A percentile compares a stretch with the other conserved stretches of the same genome.
phyloP scores from a whole-genome alignment of 2,113 vertebrate species.

The Platysteira castanea region DNA sequence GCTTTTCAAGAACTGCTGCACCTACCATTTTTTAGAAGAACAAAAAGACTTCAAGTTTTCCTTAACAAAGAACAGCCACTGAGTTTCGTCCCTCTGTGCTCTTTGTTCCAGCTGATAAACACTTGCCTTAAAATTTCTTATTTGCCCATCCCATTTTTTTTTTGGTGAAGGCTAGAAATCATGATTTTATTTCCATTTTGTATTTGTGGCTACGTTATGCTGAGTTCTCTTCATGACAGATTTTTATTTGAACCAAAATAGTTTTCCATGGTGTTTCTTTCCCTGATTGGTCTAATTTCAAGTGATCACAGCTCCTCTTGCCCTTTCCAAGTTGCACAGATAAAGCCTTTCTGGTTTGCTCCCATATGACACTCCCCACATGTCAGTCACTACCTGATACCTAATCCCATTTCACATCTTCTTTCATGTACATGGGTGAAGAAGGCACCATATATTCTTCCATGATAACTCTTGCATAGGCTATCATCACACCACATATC shows the following conservation, averaged over 20 bases:
- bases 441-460: not conserved
- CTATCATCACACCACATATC: not conserved
- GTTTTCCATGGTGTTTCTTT: not conserved
- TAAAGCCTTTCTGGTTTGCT: not conserved
- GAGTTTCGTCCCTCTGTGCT: not conserved
- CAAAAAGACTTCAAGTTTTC: not conserved
- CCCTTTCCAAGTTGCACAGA: not conserved
- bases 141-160: not conserved
- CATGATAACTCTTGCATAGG: not conserved
- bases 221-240: not conserved
- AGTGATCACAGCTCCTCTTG: not conserved
- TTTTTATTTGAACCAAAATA: not conserved
- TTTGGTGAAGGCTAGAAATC: not conserved
- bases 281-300: not conserved
- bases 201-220: not conserved
- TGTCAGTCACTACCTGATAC: not conserved
- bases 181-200: not conserved
- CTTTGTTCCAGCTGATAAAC: not conserved
- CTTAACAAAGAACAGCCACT: not conserved
- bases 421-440: rapidly evolving
- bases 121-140: not conserved
- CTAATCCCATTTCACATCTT: not conserved
- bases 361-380: not conserved
- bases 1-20: not conserved
- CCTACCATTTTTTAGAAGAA: not conserved